A percentile compares a stretch with the other conserved stretches of the same genome.
These are phyloP conservation scores for Bombus turneri DNA, from an alignment of 1,140 invertebrate species.

Conservation along the genomic window DNA sequence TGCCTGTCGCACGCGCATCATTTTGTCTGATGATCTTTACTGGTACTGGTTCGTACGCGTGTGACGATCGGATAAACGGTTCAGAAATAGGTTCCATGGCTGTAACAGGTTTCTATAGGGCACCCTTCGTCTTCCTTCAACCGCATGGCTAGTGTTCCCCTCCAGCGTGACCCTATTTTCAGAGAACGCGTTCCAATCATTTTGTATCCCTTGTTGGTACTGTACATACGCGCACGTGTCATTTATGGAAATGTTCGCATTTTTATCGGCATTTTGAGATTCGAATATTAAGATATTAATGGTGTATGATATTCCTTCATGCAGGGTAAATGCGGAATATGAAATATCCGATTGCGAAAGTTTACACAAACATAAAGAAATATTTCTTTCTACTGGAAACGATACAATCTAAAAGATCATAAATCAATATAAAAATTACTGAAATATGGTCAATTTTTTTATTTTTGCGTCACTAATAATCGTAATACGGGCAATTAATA, in stretches of 20 bases:
- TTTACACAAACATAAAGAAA: no score
- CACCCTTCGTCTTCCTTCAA: not conserved
- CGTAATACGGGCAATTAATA: no score
- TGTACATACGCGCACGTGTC: not conserved
- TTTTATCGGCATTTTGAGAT: not conserved
- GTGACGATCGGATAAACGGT: conserved; percentile 17
- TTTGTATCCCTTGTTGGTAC: not conserved
- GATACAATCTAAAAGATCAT: no score
- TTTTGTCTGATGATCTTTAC: not conserved
- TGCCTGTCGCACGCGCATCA: conserved; percentile 31
- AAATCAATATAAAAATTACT: no score
- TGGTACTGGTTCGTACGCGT: not conserved
- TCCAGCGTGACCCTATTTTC: conserved; percentile 37
- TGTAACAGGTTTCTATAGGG: conserved; percentile 55
- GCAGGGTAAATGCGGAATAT: not conserved
- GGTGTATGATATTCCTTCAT: not conserved
- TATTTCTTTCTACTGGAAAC: no score
- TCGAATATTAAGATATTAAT: not conserved
- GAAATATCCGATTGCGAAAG: not conserved
- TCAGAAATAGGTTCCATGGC: conserved; percentile 34
- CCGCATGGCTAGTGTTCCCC: not conserved
- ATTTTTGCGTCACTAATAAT: no score
- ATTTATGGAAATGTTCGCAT: not conserved
- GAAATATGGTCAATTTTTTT: no score
- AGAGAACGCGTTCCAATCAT: conserved; percentile 32